Evolutionary conservation across 2,888 invertebrate genomes (phyloP), one percentile per base, ranked within the genome.

Genomic region (Cremastinae sp.): DNA sequence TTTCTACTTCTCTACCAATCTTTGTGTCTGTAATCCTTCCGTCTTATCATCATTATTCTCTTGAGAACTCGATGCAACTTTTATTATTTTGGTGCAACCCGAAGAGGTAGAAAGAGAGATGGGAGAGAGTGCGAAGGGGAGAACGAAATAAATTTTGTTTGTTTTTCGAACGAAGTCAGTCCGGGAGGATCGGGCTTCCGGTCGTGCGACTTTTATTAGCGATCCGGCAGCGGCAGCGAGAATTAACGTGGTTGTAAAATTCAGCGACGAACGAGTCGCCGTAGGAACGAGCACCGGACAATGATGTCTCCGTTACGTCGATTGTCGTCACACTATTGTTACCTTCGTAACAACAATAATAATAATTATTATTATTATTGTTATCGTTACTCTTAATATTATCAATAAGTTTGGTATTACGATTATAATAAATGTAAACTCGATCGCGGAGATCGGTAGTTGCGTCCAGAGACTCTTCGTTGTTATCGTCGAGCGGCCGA

Each of bases 281-380:
- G 73, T 74, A 74, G 76, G 76, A 77, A 74, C 76, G 73, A 77
- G 49, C 69, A 77, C 73, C 76, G 73, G 61, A 61, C 47, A 47
- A 70, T 73, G 69, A 77, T 76, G 59, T 61, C 53, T 69, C 65
- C 73, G 73, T 73, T 65, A 74, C 76, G 59, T 70, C 76, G 76
- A 77, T 77, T 77, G 73, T 77, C 76, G 73, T 77, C 73, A 54
- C 73, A 54, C 71, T 41, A 38, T 22, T 28, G 28, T 45, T 58
- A 47, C 18, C 28, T 9, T 41, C 66, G 36, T 28, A 47, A 28
- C 41, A 12, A 16, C 51, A 54, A 16, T 61, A 20, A 10, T n/a
- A n/a, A 41, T 53, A 45, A n/a, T n/a, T n/a, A n/a, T 75, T 38
- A 36, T 20, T 38, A 38, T 43, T 56, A 45, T 38, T 16, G n/a